A percentile compares a stretch with the other conserved stretches of the same genome.
phyloP scores from a whole-genome alignment of 64 coral and sea anemone species.

The Actinia equina region DNA sequence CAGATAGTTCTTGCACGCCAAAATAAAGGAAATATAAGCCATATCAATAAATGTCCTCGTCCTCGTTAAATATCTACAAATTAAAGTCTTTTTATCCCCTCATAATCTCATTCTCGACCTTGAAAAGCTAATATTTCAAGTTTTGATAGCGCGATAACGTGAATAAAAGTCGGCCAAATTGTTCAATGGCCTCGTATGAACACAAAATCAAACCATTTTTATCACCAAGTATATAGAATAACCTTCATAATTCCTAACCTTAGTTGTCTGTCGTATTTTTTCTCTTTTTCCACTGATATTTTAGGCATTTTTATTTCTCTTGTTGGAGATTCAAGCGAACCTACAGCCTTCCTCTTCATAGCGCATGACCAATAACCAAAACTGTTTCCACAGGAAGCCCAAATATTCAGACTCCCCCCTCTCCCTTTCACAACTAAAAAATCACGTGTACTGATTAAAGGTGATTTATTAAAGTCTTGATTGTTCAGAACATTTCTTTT shows the following conservation, averaged over 20 bases:
- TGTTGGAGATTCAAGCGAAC: slow-evolving; percentile 67
- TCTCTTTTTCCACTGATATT: slow-evolving; percentile 81
- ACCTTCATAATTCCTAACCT: slow-evolving; percentile 37
- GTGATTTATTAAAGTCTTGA: too few relatives aligned
- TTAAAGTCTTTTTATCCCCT: not conserved
- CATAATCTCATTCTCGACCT: slow-evolving; percentile 15
- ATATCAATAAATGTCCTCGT: not conserved
- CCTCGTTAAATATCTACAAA: not conserved
- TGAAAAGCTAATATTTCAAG: not conserved
- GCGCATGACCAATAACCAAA: slow-evolving; percentile 58
- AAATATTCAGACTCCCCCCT: not conserved
- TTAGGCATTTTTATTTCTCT: slow-evolving; percentile 91
- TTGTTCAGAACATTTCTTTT: too few relatives aligned
- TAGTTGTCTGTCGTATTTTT: slow-evolving; percentile 92
- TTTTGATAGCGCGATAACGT: slow-evolving; percentile 2
- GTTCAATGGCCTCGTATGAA: not conserved
- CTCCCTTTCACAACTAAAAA: too few relatives aligned
- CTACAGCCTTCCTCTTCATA: slow-evolving; percentile 92
- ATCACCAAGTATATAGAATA: not conserved
- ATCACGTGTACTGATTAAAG: too few relatives aligned
- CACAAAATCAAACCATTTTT: not conserved
- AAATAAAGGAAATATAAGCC: too few relatives aligned
- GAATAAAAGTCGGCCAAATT: not conserved
- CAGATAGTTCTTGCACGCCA: too few relatives aligned
- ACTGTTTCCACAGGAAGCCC: not conserved